Evolutionary conservation across 2,888 invertebrate species (phyloP), one percentile per base, ranked within the genome.

Genomic region (Tineola bisselliella): DNA sequence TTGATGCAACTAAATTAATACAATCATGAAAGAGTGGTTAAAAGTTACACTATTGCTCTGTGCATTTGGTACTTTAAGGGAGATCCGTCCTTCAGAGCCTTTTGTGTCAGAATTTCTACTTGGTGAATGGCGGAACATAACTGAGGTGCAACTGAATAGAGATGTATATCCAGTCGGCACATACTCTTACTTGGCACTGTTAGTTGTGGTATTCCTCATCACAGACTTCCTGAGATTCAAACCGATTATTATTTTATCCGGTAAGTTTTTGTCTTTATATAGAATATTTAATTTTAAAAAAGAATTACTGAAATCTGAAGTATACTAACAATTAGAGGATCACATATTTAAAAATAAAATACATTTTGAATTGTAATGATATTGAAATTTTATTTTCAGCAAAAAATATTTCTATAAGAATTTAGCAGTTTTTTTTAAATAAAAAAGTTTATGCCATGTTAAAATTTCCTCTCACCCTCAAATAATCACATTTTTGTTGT

Each of bases 181-280:
- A 0, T 98, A 98, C 75, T 91, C 94, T 0, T 94, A 95, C 74
- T 82, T 97, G 66, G 88, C 90, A 0, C 91, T 92, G 60, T 79
- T 94, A 43, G 86, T 95, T 33, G 70, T 95, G 0, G 90, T 95
- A 5, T 95, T 97, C 74, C 84, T 97, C 48, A 84, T 96, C 60
- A 96, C 96, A 0, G 97, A 96, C 82, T 90, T 95, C 65, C 69
- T 90, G 61, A 89, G 94, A 65, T 97, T 97, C 77, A 97, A 96
- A 75, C 93, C 95, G 10, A 89, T 97, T 10, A 95, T 98, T 61
- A 89, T 97, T 61, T 72, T 95, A n/a, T 93, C 96, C 68, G 93
- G 93, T 67, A 59, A 90, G 64, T 88, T 43, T 48, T 10, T 6
- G 10, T 3, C 10, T 38, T 38, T 12, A 38, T 10, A 38, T 38